Evolutionary conservation across 2,888 invertebrate species (phyloP).

Genomic region (Cephus spinipes): DNA sequence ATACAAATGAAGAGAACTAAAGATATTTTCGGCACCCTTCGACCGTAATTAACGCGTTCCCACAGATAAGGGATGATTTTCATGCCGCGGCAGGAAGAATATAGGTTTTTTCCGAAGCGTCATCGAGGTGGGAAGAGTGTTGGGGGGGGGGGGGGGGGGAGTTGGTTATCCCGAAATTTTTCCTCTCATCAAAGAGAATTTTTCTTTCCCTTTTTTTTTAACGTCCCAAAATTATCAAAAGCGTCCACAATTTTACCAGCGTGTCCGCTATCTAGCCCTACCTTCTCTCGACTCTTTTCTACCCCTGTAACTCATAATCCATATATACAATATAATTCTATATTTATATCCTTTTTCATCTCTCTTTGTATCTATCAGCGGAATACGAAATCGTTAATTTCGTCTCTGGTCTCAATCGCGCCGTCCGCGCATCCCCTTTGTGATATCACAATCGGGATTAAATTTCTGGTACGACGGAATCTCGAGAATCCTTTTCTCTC

Average conservation of each 20-base stretch:
- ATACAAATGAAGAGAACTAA: not conserved
- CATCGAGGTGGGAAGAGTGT: not conserved
- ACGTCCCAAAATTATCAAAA: not conserved
- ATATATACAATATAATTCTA: not conserved
- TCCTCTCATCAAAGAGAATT: not conserved
- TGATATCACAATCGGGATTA: conserved; percentile 29
- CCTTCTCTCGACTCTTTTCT: not conserved
- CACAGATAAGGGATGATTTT: not conserved
- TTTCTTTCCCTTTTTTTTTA: not conserved
- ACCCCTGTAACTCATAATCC: not conserved
- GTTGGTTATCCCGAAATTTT: not conserved
- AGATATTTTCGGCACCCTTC: not conserved
- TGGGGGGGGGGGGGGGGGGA: too few species aligned
- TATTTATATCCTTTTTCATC: not conserved
- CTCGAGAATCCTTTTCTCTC: conserved; percentile 35
- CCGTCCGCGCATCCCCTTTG: not conserved
- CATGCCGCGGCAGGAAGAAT: not conserved
- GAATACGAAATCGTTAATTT: conserved; percentile 4
- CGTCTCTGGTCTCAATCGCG: conserved; percentile 7
- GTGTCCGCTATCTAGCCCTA: not conserved
- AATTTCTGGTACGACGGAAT: conserved; percentile 43
- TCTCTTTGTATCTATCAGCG: not conserved
- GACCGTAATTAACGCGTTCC: not conserved
- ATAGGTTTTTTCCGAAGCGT: not conserved
- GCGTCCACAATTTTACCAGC: not conserved